Percentiles rank a stretch among this genome's conserved stretches.
Conservation (phyloP, 2,888 invertebrate genomes). For the Hyposoter dolosus region DNA sequence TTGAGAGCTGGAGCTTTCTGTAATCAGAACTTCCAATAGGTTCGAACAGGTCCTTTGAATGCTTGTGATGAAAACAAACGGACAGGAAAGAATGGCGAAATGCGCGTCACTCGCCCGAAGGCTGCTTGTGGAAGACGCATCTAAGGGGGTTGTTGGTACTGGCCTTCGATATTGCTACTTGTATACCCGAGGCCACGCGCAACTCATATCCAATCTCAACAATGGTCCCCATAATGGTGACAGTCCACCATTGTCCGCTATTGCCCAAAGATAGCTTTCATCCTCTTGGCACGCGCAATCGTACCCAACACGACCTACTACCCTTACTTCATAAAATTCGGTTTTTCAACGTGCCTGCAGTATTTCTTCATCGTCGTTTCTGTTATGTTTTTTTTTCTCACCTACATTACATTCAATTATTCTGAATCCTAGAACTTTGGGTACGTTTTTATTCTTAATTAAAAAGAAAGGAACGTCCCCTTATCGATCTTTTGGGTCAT, state of each 20-base stretch:
- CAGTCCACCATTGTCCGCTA: constrained; percentile 80
- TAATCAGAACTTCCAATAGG: not conserved
- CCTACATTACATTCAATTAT: not conserved
- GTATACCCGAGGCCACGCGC: constrained; percentile 81
- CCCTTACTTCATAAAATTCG: constrained; percentile 37
- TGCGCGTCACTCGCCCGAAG: constrained; percentile 40
- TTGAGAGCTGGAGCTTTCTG: not conserved
- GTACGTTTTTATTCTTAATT: not conserved
- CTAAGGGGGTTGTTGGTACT: constrained; percentile 55
- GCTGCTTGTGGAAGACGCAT: constrained; percentile 36
- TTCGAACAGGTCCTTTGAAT: constrained; percentile 19
- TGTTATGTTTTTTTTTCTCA: not conserved
- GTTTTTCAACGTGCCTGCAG: constrained; percentile 48
- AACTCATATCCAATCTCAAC: constrained; percentile 80
- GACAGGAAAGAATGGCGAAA: constrained; percentile 41
- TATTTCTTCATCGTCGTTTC: constrained; percentile 1
- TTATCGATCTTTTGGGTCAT: not conserved
- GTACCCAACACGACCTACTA: constrained; percentile 40
- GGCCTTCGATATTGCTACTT: constrained; percentile 80
- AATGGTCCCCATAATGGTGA: constrained; percentile 81
- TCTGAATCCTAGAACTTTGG: not conserved
- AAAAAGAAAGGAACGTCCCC: not conserved
- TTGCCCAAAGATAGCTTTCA: constrained; percentile 76
- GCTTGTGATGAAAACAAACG: constrained; percentile 52
- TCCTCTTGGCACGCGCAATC: constrained; percentile 70